Evolutionary conservation across 2,888 invertebrate species (phyloP), one percentile per base, ranked within the genome.

Genomic region (Rhaphigaster nebulosa): DNA sequence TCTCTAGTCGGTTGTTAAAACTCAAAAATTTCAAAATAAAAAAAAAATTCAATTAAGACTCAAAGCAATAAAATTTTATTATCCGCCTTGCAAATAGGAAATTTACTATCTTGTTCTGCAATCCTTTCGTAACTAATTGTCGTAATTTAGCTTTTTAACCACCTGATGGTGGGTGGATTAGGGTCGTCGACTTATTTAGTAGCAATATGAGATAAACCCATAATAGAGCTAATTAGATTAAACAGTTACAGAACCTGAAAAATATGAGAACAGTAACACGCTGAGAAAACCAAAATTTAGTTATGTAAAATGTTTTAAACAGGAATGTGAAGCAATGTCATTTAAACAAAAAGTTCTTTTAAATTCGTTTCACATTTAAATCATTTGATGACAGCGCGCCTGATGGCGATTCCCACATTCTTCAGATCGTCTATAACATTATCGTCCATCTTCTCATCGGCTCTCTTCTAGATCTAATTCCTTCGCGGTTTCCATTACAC

Each of bases 51-150:
- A 20, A 38, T 34, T 8, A 76, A 38, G 34, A 23, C 34, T 1
- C 34, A 76, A 18, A 76, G 70, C 38, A 76, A 20, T 76, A 76
- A 76, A 76, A 20, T 38, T 38, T 18, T 76, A 76, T 76, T 76
- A 38, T 20, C 70, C 34, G 0, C 15, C 70, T 38, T 20, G 34
- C 34, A 38, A 76, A 76, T 76, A 76, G 20, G 10, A 38, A 34
- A 76, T 23, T 76, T 76, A 76, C 29, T 29, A 18, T 15, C 65
- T 65, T 15, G 6, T 80, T 80, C 41, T 4, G 29, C 41, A n/a
- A 45, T 41, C 84, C 84, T 45, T 45, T 84, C 84, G 45, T 84
- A 84, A 84, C 41, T n/a, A 45, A 84, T 84, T 84, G 41, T 15
- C 45, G 45, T 84, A n/a, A 45, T 84, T 45, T 84, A 45, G 18